Percentiles rank a stretch among this genome's conserved stretches.
Evolutionary conservation across 2,888 invertebrate genomes (phyloP).

Genomic region (Lathronympha strigana): DNA sequence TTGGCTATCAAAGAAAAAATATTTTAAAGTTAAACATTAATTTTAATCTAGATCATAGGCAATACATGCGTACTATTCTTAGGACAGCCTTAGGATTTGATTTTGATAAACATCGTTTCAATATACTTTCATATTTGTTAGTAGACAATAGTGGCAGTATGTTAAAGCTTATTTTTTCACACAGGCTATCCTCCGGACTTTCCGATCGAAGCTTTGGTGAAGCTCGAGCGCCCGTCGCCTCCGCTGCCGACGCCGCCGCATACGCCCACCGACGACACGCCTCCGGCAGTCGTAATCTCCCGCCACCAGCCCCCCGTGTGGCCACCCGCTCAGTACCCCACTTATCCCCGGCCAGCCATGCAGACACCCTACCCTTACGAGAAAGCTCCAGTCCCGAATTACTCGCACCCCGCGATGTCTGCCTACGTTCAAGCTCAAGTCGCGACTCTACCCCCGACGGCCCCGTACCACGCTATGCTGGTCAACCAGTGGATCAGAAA

Average conservation of each 20-base stretch:
- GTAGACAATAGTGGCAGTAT: not conserved
- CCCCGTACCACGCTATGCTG: slow-evolving; percentile 84
- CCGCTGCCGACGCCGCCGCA: slow-evolving; percentile 89
- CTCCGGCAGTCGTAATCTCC: slow-evolving; percentile 76
- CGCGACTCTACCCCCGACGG: slow-evolving; percentile 73
- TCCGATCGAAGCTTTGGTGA: slow-evolving; percentile 83
- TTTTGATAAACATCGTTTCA: not conserved
- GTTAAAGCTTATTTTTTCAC: slow-evolving; percentile 43
- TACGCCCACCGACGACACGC: slow-evolving; percentile 87
- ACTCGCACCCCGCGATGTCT: slow-evolving; percentile 72
- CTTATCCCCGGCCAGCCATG: slow-evolving; percentile 69
- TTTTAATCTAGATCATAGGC: not conserved
- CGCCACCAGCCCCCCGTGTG: slow-evolving; percentile 68
- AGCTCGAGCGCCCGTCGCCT: slow-evolving; percentile 85
- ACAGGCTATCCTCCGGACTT: slow-evolving; percentile 85
- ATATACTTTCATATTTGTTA: not conserved
- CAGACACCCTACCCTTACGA: slow-evolving; percentile 74
- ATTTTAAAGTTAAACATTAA: too few relatives aligned
- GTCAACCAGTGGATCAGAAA: slow-evolving; percentile 91
- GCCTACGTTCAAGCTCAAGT: slow-evolving; percentile 79
- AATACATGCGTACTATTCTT: not conserved
- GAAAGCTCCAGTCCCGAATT: slow-evolving; percentile 65
- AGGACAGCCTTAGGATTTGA: too few relatives aligned
- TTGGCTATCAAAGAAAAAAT: too few relatives aligned
- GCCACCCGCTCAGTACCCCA: slow-evolving; percentile 66